These are phyloP conservation scores for Lepus oiostolus DNA, from an alignment of 2,797 vertebrate species.

Conservation along the genomic window DNA sequence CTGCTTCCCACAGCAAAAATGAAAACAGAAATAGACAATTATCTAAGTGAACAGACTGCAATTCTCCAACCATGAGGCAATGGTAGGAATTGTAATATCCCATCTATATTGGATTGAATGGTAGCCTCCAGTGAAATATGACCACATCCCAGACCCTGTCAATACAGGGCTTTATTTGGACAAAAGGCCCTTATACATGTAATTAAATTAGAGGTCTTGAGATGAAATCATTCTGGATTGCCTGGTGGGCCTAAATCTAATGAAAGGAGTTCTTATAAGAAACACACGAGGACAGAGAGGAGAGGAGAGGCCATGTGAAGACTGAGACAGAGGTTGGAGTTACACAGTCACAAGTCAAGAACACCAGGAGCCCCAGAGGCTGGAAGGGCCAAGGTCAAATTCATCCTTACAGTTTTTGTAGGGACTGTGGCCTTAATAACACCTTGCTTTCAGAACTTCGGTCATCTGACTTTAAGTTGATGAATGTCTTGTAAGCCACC, in stretches of 20 bases:
- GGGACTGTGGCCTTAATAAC: background rate
- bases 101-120: background rate
- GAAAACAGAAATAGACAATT: background rate
- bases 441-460: background rate
- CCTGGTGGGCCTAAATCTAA: background rate
- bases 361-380: background rate
- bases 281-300: background rate
- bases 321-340: background rate
- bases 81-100: background rate
- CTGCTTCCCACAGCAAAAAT: background rate
- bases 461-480: background rate
- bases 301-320: background rate
- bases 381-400: background rate
- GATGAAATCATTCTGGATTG: background rate
- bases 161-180: background rate
- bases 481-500: background rate
- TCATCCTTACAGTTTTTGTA: background rate
- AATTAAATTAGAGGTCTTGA: background rate
- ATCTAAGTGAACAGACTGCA: background rate
- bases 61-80: background rate
- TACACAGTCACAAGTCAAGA: background rate
- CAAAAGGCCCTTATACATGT: background rate
- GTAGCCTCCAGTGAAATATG: background rate
- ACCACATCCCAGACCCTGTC: background rate
- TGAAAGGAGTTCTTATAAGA: background rate